Base-by-base conservation (phyloP, 2,888 invertebrate genomes). In the Theretra japonica region DNA sequence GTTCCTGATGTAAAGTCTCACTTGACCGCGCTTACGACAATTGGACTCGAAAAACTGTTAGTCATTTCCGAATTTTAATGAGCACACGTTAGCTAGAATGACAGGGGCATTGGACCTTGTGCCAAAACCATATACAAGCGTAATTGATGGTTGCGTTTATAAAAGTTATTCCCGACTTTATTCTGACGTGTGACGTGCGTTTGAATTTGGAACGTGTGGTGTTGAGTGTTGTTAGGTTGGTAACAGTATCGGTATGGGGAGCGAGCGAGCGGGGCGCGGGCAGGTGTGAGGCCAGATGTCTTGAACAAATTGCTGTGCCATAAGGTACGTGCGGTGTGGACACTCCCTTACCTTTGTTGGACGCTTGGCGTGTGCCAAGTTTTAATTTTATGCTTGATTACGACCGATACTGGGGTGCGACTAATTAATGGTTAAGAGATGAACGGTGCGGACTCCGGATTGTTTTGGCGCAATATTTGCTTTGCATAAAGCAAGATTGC, bases 371-470 rank as follows among this genome's bases (percentile, higher is more conserved):
- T 93, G 94, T 94, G 94, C 94, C 94, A 92, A 91, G 89, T 89
- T 93, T 94, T 94, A 94, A 94, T 94, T 94, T 94, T 94, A 94
- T 93, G 94, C 93, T 93, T 94, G 92, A 94, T 94, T 94, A 94
- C 90, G 87, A 71, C 75, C 79, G 82, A 84, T 86, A 85, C 87
- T 84, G 86, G 88, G 84, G 86, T 53, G 53, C 85, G 86, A 88
- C 91, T 92, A 93, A 93, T 93, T 93, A 93, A 94, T 92, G 86
- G 88, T 86, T 87, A 84, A 83, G 88, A 91, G 91, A 90, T 89
- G 89, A 85, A 88, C 85, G 84, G 80, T 79, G 81, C 81, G 82
- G 83, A 77, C 75, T 79, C 82, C 80, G 80, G 80, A 82, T 79
- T 80, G 80, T 77, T 81, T 82, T 81, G 82, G 81, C 76, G 80